phyloP scores from a whole-genome alignment of 2,888 invertebrate genomes.

The Pollenia griseotomentosa region DNA sequence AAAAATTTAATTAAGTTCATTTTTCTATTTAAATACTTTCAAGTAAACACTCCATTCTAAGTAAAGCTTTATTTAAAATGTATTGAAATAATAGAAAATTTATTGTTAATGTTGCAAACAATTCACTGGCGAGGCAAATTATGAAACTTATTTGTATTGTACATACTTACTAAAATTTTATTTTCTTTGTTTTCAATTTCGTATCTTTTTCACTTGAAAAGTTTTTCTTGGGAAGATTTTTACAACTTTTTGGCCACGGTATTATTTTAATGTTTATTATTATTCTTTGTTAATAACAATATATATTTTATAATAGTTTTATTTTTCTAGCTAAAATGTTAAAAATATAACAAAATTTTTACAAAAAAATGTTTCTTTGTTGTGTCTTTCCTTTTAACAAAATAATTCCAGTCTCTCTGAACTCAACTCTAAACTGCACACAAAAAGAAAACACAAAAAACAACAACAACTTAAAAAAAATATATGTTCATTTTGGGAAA shows the following conservation, averaged over 20 bases:
- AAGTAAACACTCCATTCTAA: neutral
- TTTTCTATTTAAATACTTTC: constrained; percentile 2
- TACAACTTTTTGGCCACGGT: neutral
- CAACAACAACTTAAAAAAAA: constrained; percentile 40
- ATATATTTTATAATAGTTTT: neutral
- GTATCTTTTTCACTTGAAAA: constrained; percentile 23
- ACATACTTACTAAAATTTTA: constrained; percentile 56
- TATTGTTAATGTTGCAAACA: neutral
- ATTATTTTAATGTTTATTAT: constrained; percentile 12
- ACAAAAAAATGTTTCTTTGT: constrained; percentile 60
- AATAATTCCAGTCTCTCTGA: constrained; percentile 63
- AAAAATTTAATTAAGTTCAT: neutral
- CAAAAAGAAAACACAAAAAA: constrained; percentile 55
- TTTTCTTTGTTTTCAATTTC: constrained; percentile 65
- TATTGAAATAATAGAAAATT: constrained; percentile 2
- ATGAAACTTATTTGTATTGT: constrained; percentile 52
- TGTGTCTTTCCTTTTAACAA: constrained; percentile 38
- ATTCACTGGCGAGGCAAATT: constrained; percentile 38
- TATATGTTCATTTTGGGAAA: constrained; percentile 5
- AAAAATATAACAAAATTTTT: constrained; percentile 23
- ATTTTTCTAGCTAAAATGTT: constrained; percentile 19
- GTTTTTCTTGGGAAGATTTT: constrained; percentile 20
- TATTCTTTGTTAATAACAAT: constrained; percentile 16
- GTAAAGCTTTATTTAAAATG: neutral
- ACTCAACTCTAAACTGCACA: constrained; percentile 58